Evolutionary conservation across 1,140 invertebrate species (phyloP), one percentile per base, ranked within the genome.

Genomic region (Drosophila obscura): DNA sequence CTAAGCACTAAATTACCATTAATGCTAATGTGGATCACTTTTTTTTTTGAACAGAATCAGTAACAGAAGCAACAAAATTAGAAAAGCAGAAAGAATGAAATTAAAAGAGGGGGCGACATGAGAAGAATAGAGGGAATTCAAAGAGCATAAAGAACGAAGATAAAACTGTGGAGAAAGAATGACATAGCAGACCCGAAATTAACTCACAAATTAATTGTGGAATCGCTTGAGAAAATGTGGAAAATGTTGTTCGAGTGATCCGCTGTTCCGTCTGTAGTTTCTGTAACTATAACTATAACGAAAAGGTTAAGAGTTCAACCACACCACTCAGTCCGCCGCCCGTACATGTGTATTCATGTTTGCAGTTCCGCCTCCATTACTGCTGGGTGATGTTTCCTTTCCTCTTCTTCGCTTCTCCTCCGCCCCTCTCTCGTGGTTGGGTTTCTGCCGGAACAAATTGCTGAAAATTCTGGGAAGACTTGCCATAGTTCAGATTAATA

Each of bases 361-460:
- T 41, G 24, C 63, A 63, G 60, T 66, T 66, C 63, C 35, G 63
- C 60, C 46, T 53, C 31, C 15, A 8, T 65, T 65, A 50, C 46
- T 66, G 28, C 61, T 46, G 35, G 35, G 35, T 39, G 35, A 39
- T 39, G 11, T 48, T 56, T 45, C 19, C 13, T 48, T 56, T 45
- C 19, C 13, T 31, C 35, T 24, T 57, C 41, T 68, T 53, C 60
- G 57, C 64, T 28, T 8, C 35, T 13, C 11, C 35, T 11, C 35
- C 35, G 35, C 35, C 35, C 9, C 35, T 5, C 35, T 39, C 35
- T 39, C 35, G 13, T 11, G 35, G 35, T 39, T 39, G 11, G 61
- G 63, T 66, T 77, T 65, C 77, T 85, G 68, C 81, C 81, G 82
- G 81, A 85, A 85, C 81, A 85, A 85, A 85, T 85, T 85, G 74